Evolutionary conservation across 2,888 invertebrate genomes (phyloP), one percentile per base, ranked within the genome.

Genomic region (Monochamus alternatus): DNA sequence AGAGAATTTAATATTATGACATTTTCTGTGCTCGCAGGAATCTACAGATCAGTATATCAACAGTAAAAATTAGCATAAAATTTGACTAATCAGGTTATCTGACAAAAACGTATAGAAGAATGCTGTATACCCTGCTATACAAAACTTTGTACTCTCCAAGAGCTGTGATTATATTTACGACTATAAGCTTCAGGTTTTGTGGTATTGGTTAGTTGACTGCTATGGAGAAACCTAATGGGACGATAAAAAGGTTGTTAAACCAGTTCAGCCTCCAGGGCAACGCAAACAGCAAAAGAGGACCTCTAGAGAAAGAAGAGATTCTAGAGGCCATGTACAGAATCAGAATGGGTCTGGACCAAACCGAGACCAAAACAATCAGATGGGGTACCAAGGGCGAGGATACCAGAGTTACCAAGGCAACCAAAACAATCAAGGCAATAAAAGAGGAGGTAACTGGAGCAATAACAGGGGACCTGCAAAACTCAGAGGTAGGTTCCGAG

Each of bases 221-320:
- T 22, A 22, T 22, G 89, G 89, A 31, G 85, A 85, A 77, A 79
- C 86, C 87, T 89, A 89, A 85, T 87, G 86, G 65, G 87, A 87
- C 58, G 88, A 88, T 63, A 89, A 88, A 81, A 87, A 87, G 72
- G 82, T 84, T 31, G 85, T 88, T 5, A 84, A 85, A 78, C 87
- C 87, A 3, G 87, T 87, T 55, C 88, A 88, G 69, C 88, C 88
- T 14, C 85, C 86, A 10, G 82, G 82, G 44, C 83, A 83, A 75
- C 83, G 80, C 86, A 82, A 87, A 80, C 85, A 86, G 81, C 85
- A 87, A 71, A 83, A 83, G 62, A 84, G 84, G 74, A 83, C 82
- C 73, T 85, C 85, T 5, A 85, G 85, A 60, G 88, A 88, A 67
- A 80, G 87, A 66, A 81, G 84, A 64, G 86, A 87, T 80, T 86